Percentiles rank a stretch among this genome's conserved stretches.
Evolutionary conservation across 2,888 invertebrate genomes (phyloP).

Genomic region (Lycia hirtaria): DNA sequence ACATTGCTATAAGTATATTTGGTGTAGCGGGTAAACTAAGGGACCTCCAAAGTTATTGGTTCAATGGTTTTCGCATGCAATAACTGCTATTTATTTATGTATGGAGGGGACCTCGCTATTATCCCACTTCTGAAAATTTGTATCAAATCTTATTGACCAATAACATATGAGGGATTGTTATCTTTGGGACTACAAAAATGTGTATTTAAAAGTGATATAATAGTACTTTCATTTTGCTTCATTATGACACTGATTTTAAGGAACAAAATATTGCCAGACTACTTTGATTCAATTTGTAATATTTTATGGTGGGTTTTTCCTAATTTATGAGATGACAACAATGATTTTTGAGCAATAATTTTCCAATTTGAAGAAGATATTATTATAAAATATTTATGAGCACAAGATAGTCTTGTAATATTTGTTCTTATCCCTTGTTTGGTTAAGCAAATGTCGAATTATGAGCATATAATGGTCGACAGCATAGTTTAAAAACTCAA

Average conservation of each 20-base stretch:
- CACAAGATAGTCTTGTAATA: conserved; percentile 7
- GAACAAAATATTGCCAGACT: conserved; percentile 4
- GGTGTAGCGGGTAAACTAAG: conserved; percentile 77
- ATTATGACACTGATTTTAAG: conserved; percentile 18
- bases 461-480: no score
- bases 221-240: conserved; percentile 21
- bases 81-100: conserved; percentile 11
- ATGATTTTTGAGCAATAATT: no score
- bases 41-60: conserved; percentile 62
- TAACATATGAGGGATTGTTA: conserved; percentile 11
- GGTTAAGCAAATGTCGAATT: neutral
- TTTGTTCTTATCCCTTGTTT: conserved; percentile 14
- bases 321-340: no score
- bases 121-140: conserved; percentile 31
- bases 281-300: neutral
- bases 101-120: neutral
- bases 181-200: conserved; percentile 20
- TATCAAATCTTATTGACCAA: conserved; percentile 17
- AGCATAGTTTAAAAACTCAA: no score
- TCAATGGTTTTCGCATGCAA: conserved; percentile 56
- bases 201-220: conserved; percentile 29
- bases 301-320: neutral
- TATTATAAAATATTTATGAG: neutral
- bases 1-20: conserved; percentile 56
- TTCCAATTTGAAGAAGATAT: neutral